Evolutionary conservation across 2,113 vertebrate species (phyloP), one percentile per base, ranked within the genome.

Genomic region (Triplophysa siluroides): DNA sequence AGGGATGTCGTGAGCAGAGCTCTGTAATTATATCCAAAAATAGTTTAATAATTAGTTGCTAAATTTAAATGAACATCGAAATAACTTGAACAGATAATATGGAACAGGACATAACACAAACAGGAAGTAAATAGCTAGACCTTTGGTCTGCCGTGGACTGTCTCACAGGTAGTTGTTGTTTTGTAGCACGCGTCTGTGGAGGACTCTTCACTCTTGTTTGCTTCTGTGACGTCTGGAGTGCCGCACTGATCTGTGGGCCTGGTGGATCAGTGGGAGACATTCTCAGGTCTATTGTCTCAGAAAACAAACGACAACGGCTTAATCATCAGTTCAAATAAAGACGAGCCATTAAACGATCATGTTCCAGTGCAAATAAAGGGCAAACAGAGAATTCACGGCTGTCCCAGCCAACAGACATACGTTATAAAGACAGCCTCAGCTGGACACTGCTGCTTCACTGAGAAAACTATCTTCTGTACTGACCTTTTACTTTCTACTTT

Each of bases 201-300:
- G 23, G 58, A 45, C 81, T 81, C 43, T 58, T 85, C 54, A 45
- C 81, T 81, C 43, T 58, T 85, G 64, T 72, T 79, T 80, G 26
- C 41, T 18, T 50, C 10, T 8, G 41, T 68, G 71, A 52, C 38
- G 64, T 56, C 23, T 54, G 78, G 18, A 62, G 23, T 64, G 26
- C 33, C 23, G 64, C 24, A 72, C 65, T 86, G 78, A 86, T 86
- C 73, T 85, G 81, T 82, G 72, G 67, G 64, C 19, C 71, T 80
- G n/a, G 23, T 73, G 78, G 80, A 89, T 76, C 88, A 86, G 88
- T 72, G 82, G 85, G 65, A 72, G 83, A 81, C 71, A 23, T 79
- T 83, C 85, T 73, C 52, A 47, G 65, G 70, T 56, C 63, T 74
- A 84, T 88, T 89, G 83, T 88, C 81, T 62, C 13, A 38, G 82